These are phyloP conservation scores for Psittacula derbiana DNA, from an alignment of 2,797 vertebrate species.

Conservation along the genomic window DNA sequence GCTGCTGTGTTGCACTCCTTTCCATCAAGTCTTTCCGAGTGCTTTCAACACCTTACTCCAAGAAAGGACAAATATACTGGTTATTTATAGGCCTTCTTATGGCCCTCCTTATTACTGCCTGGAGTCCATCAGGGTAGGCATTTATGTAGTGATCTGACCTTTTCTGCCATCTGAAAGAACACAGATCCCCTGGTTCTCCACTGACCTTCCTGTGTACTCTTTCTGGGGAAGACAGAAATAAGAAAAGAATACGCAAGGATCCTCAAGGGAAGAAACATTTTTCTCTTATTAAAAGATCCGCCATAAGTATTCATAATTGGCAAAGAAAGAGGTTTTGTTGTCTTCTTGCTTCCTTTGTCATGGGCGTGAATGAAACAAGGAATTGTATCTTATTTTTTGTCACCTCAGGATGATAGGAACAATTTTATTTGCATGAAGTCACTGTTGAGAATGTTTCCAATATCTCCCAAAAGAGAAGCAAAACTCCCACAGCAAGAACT, in stretches of 20 bases:
- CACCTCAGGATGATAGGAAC: not conserved
- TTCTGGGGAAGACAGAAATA: not conserved
- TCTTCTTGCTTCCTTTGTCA: not conserved
- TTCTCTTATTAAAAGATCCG: not conserved
- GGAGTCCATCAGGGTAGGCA: not conserved
- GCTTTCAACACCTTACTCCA: not conserved
- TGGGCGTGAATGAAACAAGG: not conserved
- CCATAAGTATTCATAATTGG: not conserved
- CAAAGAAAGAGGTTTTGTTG: not conserved
- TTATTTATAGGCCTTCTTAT: conserved; percentile 25
- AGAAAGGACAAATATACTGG: not conserved
- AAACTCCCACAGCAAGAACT: not conserved
- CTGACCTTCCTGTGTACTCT: not conserved
- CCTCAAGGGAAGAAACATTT: not conserved
- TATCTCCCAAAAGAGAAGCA: conserved; percentile 10
- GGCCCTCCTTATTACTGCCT: conserved; percentile 8
- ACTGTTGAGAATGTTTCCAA: not conserved
- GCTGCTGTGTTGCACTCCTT: not conserved
- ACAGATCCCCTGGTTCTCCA: not conserved
- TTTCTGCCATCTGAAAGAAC: conserved; percentile 24
- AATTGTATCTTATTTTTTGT: not conserved
- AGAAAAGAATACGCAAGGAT: not conserved
- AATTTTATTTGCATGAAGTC: not conserved
- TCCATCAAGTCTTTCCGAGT: not conserved
- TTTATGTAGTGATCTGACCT: conserved; percentile 46